A percentile compares a stretch with the other conserved stretches of the same genome.
Evolutionary conservation across 1,140 invertebrate genomes (phyloP).

Genomic region (Cotesia chilonis): DNA sequence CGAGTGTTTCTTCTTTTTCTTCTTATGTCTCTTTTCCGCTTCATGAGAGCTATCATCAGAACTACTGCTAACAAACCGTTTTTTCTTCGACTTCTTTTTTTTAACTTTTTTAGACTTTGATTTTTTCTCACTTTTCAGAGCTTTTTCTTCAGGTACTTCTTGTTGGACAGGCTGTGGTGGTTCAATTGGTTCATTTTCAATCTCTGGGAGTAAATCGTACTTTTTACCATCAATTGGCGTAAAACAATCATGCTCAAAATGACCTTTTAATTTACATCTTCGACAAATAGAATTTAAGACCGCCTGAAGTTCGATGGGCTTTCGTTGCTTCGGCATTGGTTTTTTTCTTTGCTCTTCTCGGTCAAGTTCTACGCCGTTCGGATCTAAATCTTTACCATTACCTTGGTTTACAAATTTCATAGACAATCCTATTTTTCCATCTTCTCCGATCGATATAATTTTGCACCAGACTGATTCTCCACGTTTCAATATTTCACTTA

Average conservation of each 20-base stretch:
- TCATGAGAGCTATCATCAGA: conserved; percentile 35
- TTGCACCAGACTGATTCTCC: conserved; percentile 64
- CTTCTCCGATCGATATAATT: conserved; percentile 57
- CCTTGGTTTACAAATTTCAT: conserved; percentile 66
- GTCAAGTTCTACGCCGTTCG: conserved; percentile 59
- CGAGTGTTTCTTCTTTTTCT: conserved; percentile 48
- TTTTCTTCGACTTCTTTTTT: conserved; percentile 26
- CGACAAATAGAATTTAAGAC: conserved; percentile 61
- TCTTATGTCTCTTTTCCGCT: conserved; percentile 45
- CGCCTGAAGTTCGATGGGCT: conserved; percentile 58
- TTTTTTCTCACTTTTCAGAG: conserved; percentile 44
- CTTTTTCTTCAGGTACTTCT: conserved; percentile 15
- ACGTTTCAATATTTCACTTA: conserved; percentile 57
- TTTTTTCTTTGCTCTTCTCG: conserved; percentile 58
- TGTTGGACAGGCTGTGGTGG: conserved; percentile 1
- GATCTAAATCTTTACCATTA: conserved; percentile 62
- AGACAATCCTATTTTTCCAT: conserved; percentile 63
- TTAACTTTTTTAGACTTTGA: conserved; percentile 51
- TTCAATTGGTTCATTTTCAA: conserved; percentile 44
- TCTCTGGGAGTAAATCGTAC: conserved; percentile 61
- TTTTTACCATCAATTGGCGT: conserved; percentile 57
- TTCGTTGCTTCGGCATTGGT: conserved; percentile 43
- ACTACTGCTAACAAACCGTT: conserved; percentile 25
- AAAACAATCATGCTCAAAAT: conserved; percentile 62
- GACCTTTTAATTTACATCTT: conserved; percentile 61